Percentiles rank a stretch among this genome's conserved stretches.
phyloP scores from a whole-genome alignment of 2,888 invertebrate species.

The Meliscaeva auricollis region DNA sequence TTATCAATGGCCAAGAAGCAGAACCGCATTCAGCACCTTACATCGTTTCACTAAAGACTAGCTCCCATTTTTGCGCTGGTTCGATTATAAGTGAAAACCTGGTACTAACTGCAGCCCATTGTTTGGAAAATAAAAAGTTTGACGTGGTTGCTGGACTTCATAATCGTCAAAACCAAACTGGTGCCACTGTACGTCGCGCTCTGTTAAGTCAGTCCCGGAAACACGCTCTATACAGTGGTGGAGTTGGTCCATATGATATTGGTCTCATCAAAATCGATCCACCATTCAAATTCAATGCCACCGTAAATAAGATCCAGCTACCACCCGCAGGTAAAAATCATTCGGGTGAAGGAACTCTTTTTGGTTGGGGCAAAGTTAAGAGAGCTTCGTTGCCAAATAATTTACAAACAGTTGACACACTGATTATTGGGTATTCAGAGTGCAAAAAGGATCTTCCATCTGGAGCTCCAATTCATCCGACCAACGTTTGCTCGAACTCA shows the following conservation, averaged over 20 bases:
- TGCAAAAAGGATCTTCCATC: conserved; percentile 79
- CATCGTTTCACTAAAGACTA: conserved; percentile 82
- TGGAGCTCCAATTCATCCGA: conserved; percentile 78
- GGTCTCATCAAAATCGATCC: conserved; percentile 84
- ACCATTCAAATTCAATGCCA: conserved; percentile 80
- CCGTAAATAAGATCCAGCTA: conserved; percentile 81
- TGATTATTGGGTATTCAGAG: conserved; percentile 78
- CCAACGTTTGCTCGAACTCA: conserved; percentile 85
- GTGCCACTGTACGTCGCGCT: conserved; percentile 79
- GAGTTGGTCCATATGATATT: conserved; percentile 85
- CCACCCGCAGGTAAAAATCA: conserved; percentile 80
- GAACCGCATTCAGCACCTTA: conserved; percentile 83
- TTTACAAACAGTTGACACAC: conserved; percentile 80
- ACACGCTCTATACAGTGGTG: conserved; percentile 81
- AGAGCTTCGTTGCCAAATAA: conserved; percentile 76
- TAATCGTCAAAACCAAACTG: conserved; percentile 77
- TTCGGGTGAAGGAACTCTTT: conserved; percentile 81
- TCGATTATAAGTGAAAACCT: conserved; percentile 82
- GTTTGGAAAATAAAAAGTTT: conserved; percentile 79
- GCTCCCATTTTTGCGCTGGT: conserved; percentile 84
- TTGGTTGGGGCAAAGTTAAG: conserved; percentile 84
- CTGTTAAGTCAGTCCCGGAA: conserved; percentile 79
- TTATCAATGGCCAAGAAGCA: conserved; percentile 83
- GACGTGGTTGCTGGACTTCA: conserved; percentile 83
- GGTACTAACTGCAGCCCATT: conserved; percentile 84